Percentiles rank a stretch among this genome's conserved stretches.
phyloP scores from a whole-genome alignment of 2,888 invertebrate genomes.

The Neoaliturus tenellus region DNA sequence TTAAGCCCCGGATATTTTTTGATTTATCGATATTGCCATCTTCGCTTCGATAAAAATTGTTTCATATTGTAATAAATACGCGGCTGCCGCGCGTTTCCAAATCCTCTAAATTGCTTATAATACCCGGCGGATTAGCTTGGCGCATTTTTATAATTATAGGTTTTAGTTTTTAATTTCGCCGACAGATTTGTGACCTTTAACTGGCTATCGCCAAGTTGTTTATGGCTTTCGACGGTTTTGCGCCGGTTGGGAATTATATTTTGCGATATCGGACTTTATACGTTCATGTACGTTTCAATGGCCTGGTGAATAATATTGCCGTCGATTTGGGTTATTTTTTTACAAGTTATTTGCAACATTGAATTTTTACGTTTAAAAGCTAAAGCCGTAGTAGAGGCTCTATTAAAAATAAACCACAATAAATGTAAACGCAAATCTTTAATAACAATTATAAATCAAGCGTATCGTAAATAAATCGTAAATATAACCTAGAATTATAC shows the following conservation, averaged over 20 bases:
- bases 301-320: neutral
- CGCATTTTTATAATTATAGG: slow-evolving; percentile 49
- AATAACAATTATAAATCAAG: no score
- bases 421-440: no score
- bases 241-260: neutral
- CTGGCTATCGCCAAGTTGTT: slow-evolving; percentile 31
- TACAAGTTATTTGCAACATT: neutral
- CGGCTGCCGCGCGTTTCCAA: slow-evolving; percentile 19
- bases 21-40: slow-evolving; percentile 49
- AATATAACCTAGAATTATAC: no score
- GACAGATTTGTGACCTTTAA: slow-evolving; percentile 35
- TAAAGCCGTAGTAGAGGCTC: no score
- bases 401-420: no score
- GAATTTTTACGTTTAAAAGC: no score
- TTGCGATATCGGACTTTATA: neutral
- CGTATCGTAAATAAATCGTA: no score
- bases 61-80: slow-evolving; percentile 47
- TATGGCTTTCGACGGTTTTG: neutral
- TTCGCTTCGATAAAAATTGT: slow-evolving; percentile 38
- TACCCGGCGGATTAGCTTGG: slow-evolving; percentile 36
- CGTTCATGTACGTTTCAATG: neutral
- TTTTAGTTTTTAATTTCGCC: slow-evolving; percentile 51
- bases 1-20: slow-evolving; percentile 29
- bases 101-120: slow-evolving; percentile 49
- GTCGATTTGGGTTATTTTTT: neutral